Base-by-base conservation (phyloP, 1,140 invertebrate species). In the Caerostris darwini region DNA sequence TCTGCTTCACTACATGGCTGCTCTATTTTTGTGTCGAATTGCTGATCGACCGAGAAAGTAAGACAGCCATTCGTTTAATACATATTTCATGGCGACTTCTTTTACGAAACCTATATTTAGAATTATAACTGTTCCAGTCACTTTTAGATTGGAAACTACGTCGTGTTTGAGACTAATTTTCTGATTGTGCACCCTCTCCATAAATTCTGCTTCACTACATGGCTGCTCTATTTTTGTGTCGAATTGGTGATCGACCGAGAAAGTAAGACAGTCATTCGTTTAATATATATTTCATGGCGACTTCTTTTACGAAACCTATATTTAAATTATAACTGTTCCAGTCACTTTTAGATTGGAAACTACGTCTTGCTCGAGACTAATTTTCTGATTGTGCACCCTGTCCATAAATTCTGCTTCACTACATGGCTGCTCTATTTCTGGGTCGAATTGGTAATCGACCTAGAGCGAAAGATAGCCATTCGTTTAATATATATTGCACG, bases 281-380 rank as follows among this genome's bases (percentile, higher is more conserved):
- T 94, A 98, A 96, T 0, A 98, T 98, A 96, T 99, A 99, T 81
- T 99, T 97, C 69, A 99, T 97, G 95, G 98, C 97, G 12, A 99
- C 98, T 34, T 97, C 97, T 96, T 99, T 99, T 95, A n/a, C 97
- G 96, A 98, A 99, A 95, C 98, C 98, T 71, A 99, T 96, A 96
- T 99, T 99, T 64, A 96, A 10, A 99, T 98, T 53, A 98, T 97
- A 5, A 99, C 98, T 0, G 97, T 97, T 14, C 98, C 98, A 17
- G 97, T 97, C 19, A 99, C 97, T n/a, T 97, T 97, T 92, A 96
- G 95, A 77, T 98, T 97, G 50, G 97, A 97, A 3, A 98, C 97
- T 7, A 97, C 96, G 1, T 97, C 98, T 95, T 98, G 99, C 96
- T 99, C 99, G 95, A 99, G 96, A 95, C 97, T 98, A 0, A 99